phyloP scores from a whole-genome alignment of 2,888 invertebrate genomes.

The Alitta virens region DNA sequence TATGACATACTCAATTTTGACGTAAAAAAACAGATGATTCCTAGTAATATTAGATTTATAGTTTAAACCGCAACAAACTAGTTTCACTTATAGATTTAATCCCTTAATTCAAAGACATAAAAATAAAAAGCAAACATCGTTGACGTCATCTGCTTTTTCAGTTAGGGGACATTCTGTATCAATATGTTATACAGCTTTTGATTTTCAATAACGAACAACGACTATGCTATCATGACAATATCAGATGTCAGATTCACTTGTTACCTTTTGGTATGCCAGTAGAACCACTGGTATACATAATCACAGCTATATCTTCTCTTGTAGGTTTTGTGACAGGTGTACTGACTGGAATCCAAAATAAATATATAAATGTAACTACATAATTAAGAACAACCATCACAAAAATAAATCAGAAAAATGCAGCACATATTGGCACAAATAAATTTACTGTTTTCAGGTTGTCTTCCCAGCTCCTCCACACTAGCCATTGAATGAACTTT shows the following conservation, averaged over 20 bases:
- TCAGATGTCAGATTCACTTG: no score
- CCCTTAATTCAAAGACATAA: no score
- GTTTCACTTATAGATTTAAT: no score
- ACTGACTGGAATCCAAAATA: constrained; percentile 29
- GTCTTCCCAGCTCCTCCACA: constrained; percentile 64
- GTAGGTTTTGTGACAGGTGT: constrained; percentile 54
- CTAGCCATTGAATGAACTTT: constrained; percentile 74
- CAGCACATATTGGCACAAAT: background rate
- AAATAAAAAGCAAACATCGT: no score
- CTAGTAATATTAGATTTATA: no score
- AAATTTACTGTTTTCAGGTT: constrained; percentile 40
- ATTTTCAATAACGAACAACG: background rate
- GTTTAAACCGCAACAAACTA: no score
- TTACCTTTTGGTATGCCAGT: constrained; percentile 92
- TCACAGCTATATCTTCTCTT: constrained; percentile 82
- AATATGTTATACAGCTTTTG: background rate
- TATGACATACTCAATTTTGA: no score
- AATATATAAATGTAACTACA: background rate
- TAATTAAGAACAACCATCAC: background rate
- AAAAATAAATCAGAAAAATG: no score
- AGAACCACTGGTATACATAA: constrained; percentile 99
- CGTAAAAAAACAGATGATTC: no score
- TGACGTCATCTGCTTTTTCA: no score
- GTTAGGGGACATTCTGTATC: background rate
- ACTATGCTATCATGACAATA: no score